Conservation (phyloP, 92 coral and sea anemone genomes). For the Paragorgia papillata region DNA sequence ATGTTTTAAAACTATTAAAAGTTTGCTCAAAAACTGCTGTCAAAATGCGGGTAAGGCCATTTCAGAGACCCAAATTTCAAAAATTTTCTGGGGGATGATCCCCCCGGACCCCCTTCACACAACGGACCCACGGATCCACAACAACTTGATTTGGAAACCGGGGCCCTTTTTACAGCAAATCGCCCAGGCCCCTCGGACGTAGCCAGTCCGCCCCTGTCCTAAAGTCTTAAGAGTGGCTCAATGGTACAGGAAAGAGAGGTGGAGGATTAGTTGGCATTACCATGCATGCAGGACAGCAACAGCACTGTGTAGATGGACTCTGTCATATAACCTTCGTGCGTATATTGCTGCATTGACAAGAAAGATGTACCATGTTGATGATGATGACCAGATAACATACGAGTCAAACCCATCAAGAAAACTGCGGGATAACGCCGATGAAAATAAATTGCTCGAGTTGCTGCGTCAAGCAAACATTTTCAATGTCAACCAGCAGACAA, state of each 20-base stretch:
- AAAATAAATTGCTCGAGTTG: conserved; percentile 4
- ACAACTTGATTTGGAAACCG: too few species aligned
- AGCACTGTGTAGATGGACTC: conserved; percentile 67
- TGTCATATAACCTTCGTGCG: conserved; percentile 58
- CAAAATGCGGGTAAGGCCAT: too few species aligned
- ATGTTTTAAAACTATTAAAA: too few species aligned
- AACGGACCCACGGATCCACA: too few species aligned
- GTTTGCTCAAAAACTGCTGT: too few species aligned
- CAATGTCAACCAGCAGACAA: not conserved
- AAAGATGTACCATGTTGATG: conserved; percentile 7
- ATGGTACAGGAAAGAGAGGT: conserved; percentile 53
- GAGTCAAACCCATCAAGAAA: conserved; percentile 28
- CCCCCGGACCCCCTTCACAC: too few species aligned
- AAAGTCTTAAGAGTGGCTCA: too few species aligned
- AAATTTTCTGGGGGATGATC: too few species aligned
- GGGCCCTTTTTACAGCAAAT: too few species aligned
- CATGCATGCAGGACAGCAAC: conserved; percentile 59
- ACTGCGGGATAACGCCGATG: conserved; percentile 40
- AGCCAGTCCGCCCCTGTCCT: too few species aligned
- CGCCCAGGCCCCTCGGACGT: too few species aligned
- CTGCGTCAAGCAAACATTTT: conserved; percentile 1
- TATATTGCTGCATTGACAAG: conserved; percentile 50
- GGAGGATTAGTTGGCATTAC: conserved; percentile 67
- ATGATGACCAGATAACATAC: conserved; percentile 21
- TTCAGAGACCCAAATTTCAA: too few species aligned